Conservation (phyloP, 1,140 invertebrate genomes). For the Macrobrachium rosenbergii region DNA sequence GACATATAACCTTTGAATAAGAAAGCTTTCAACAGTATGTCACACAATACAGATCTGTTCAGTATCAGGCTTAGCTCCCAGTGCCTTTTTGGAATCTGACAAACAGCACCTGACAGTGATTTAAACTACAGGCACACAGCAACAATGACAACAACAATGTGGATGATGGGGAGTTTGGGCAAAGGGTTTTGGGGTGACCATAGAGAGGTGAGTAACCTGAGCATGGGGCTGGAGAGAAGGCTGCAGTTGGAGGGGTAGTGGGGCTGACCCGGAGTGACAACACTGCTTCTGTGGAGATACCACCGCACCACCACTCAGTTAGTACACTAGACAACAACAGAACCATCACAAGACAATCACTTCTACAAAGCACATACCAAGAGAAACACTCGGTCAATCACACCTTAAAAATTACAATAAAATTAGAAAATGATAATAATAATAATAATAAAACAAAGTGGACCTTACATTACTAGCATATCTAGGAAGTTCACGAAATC, state of each 20-base stretch:
- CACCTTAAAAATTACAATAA: background rate
- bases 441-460: background rate
- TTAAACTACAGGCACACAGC: too few relatives aligned
- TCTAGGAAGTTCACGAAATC: too few relatives aligned
- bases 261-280: slow-evolving; percentile 36
- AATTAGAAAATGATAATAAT: background rate
- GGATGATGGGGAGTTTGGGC: too few relatives aligned
- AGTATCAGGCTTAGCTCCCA: too few relatives aligned
- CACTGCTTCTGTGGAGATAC: slow-evolving; percentile 58
- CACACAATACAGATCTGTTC: too few relatives aligned
- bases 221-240: slow-evolving; percentile 61
- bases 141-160: too few relatives aligned
- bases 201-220: slow-evolving; percentile 56
- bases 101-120: too few relatives aligned
- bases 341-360: too few relatives aligned
- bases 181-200: slow-evolving; percentile 1
- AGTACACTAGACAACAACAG: slow-evolving; percentile 21
- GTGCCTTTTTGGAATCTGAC: too few relatives aligned
- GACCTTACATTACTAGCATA: too few relatives aligned
- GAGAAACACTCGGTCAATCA: background rate
- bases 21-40: too few relatives aligned
- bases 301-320: slow-evolving; percentile 35
- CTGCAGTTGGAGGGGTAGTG: slow-evolving; percentile 53
- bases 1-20: too few relatives aligned
- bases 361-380: slow-evolving; percentile 10